Conservation (phyloP, 2,113 vertebrate species). For the Verasper variegatus region DNA sequence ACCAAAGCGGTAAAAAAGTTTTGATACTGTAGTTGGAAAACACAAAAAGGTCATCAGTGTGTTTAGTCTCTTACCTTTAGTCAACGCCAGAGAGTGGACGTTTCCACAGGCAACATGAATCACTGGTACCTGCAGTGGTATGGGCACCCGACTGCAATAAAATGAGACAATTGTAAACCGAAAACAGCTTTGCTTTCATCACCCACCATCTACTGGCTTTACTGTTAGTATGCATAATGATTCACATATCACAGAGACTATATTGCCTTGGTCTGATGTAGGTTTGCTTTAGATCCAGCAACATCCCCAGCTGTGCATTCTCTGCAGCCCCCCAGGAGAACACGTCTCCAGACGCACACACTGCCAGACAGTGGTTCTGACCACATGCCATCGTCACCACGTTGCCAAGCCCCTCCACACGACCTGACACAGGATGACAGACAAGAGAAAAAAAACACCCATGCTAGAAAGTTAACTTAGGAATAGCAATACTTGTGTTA, state of each 20-base stretch:
- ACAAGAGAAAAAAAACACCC: not conserved
- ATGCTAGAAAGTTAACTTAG: no score
- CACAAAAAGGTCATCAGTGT: not conserved
- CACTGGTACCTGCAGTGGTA: conserved; percentile 85
- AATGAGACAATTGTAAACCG: not conserved
- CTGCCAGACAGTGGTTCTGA: conserved; percentile 90
- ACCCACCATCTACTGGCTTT: not conserved
- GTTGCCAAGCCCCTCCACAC: conserved; percentile 51
- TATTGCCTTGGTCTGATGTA: conserved; percentile 85
- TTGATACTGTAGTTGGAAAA: not conserved
- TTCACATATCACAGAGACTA: not conserved
- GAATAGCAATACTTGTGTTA: no score
- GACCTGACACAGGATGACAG: conserved; percentile 24
- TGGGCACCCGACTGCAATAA: conserved; percentile 84
- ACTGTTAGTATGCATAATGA: not conserved
- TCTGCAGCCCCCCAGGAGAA: conserved; percentile 91
- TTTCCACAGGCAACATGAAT: conserved; percentile 93
- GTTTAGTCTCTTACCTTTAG: conserved; percentile 84
- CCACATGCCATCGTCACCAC: conserved; percentile 90
- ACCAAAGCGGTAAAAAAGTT: no score
- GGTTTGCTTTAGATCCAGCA: conserved; percentile 68
- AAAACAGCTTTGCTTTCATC: not conserved
- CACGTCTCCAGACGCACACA: conserved; percentile 90
- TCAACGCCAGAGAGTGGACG: conserved; percentile 90
- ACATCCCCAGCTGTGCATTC: conserved; percentile 90